Evolutionary conservation across 2,888 invertebrate genomes (phyloP).

Genomic region (Caenorhabditis wallacei): DNA sequence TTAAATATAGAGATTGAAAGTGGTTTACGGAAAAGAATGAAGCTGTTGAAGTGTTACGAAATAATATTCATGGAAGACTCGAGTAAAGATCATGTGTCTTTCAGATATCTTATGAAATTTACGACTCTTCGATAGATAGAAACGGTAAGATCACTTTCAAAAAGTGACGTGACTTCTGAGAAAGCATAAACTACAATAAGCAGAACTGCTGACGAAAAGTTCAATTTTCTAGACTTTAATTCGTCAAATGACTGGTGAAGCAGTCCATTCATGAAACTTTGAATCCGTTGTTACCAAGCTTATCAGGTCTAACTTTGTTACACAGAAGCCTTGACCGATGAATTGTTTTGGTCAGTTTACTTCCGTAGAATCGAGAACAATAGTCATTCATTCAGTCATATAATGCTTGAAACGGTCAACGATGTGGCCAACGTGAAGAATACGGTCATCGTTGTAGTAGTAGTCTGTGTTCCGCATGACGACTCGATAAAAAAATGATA

Average conservation of each 20-base stretch:
- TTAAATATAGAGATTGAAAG: conserved; percentile 44
- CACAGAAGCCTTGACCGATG: conserved; percentile 44
- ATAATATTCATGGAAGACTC: not conserved
- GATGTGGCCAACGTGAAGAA: conserved; percentile 18
- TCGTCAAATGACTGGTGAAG: conserved; percentile 28
- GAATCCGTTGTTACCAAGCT: conserved; percentile 35
- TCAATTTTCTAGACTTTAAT: conserved; percentile 12
- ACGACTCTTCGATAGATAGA: conserved; percentile 16
- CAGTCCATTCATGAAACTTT: conserved; percentile 16
- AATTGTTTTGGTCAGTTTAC: conserved; percentile 53
- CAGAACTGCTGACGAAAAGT: not conserved
- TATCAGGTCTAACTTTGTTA: conserved; percentile 35
- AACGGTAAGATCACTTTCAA: conserved; percentile 19
- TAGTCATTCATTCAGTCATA: conserved; percentile 24
- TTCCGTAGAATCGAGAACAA: conserved; percentile 38
- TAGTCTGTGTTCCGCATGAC: conserved; percentile 45
- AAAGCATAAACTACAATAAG: conserved; percentile 19
- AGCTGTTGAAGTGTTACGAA: conserved; percentile 4
- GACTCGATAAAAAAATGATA: conserved; percentile 1
- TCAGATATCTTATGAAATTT: conserved; percentile 28
- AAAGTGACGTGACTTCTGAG: conserved; percentile 20
- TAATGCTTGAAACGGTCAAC: conserved; percentile 18
- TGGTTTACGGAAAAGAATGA: conserved; percentile 15
- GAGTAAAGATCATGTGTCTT: conserved; percentile 13
- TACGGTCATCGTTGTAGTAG: conserved; percentile 31